Percentiles rank a stretch among this genome's conserved stretches.
Evolutionary conservation across 2,797 vertebrate species (phyloP).

Genomic region (Leuciscus waleckii): DNA sequence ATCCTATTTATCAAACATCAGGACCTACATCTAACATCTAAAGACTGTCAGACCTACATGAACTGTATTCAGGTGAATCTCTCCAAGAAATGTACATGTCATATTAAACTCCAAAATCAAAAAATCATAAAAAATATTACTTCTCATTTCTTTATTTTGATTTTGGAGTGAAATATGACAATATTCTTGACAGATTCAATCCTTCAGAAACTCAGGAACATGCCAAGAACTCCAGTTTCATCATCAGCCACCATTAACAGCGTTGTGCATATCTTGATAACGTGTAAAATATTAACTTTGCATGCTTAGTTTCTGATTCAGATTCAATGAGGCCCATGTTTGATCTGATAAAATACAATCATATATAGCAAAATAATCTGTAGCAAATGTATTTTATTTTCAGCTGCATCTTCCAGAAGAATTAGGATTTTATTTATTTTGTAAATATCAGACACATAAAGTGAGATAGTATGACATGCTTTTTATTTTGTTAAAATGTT

Average conservation of each 20-base stretch:
- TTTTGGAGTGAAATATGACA: neutral
- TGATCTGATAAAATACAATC: conserved; percentile 68
- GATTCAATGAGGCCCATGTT: conserved; percentile 44
- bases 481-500: conserved; percentile 64
- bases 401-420: neutral
- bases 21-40: neutral
- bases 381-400: conserved; percentile 67
- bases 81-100: neutral
- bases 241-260: neutral
- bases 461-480: conserved; percentile 63
- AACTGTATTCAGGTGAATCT: neutral
- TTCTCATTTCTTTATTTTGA: neutral
- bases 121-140: neutral
- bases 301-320: conserved; percentile 28
- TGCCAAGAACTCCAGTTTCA: neutral
- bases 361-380: conserved; percentile 59
- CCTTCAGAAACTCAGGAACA: neutral
- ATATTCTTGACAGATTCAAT: neutral
- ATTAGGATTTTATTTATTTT: conserved; percentile 71
- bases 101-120: neutral
- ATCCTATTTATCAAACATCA: neutral
- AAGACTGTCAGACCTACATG: neutral
- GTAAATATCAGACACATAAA: conserved; percentile 64
- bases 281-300: neutral
- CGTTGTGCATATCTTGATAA: neutral